phyloP scores from a whole-genome alignment of 2,113 vertebrate genomes.

The Bos javanicus region DNA sequence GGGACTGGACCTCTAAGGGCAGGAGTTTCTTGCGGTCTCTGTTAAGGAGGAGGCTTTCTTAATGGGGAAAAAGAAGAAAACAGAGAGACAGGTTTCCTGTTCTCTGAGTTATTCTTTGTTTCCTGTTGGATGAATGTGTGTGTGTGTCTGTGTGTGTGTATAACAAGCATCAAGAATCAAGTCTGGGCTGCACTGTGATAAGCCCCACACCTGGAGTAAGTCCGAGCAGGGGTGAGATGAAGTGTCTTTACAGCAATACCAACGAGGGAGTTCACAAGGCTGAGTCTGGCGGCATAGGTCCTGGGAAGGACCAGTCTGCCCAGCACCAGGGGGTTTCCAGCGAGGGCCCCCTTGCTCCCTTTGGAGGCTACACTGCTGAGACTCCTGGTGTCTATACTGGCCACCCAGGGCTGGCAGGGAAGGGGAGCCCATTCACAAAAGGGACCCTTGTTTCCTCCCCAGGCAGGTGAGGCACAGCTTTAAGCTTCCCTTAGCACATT shows the following conservation, averaged over 20 bases:
- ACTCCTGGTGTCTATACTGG: not conserved
- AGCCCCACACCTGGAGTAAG: not conserved
- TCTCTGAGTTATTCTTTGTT: not conserved
- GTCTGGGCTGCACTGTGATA: not conserved
- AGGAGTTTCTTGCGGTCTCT: not conserved
- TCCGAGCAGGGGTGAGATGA: not conserved
- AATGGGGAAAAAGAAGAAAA: accelerated
- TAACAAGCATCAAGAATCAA: not conserved
- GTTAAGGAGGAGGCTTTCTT: not conserved
- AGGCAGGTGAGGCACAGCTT: not conserved
- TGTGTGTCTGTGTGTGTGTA: not conserved
- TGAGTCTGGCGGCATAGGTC: not conserved
- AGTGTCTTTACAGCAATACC: not conserved
- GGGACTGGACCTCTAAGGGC: not conserved
- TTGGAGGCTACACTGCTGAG: not conserved
- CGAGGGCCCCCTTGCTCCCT: not conserved
- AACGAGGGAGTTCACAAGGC: not conserved
- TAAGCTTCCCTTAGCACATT: not conserved
- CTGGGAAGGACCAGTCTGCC: not conserved
- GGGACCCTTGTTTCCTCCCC: not conserved
- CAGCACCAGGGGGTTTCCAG: not conserved
- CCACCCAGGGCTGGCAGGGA: not conserved
- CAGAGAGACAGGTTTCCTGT: not conserved
- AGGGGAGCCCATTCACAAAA: not conserved
- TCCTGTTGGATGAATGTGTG: not conserved